Conservation (phyloP, 2,797 vertebrate genomes). For the Malurus leucopterus region DNA sequence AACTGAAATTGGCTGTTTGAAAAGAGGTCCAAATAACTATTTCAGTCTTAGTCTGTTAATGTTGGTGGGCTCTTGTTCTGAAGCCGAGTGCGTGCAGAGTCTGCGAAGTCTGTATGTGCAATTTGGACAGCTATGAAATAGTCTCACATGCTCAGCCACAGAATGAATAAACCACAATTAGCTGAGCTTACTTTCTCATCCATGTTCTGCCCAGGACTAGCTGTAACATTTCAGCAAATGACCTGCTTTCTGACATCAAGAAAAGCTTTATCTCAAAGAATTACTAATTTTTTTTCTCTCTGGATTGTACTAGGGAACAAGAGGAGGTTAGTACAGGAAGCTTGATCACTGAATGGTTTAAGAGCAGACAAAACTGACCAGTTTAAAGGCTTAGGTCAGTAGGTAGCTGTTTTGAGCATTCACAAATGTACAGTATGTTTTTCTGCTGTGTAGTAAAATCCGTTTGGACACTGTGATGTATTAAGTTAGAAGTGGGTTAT, state of each 20-base stretch:
- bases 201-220: not conserved
- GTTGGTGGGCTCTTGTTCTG: not conserved
- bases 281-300: not conserved
- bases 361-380: not conserved
- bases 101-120: not conserved
- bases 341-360: not conserved
- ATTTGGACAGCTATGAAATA: not conserved
- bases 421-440: not conserved
- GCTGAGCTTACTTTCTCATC: not conserved
- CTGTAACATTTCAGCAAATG: conserved; percentile 13
- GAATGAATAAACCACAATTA: not conserved
- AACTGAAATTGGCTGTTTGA: not conserved
- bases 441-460: not conserved
- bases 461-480: not conserved
- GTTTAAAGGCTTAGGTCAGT: not conserved
- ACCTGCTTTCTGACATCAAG: conserved; percentile 1
- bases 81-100: not conserved
- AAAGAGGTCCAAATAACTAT: not conserved
- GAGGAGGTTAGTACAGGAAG: not conserved
- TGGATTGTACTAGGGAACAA: not conserved
- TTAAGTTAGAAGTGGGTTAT: not conserved
- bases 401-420: not conserved
- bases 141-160: not conserved
- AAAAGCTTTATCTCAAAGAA: conserved; percentile 20
- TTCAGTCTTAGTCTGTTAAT: not conserved